Conservation (phyloP, 92 coral and sea anemone genomes). For the Parazoanthus atlanticus region DNA sequence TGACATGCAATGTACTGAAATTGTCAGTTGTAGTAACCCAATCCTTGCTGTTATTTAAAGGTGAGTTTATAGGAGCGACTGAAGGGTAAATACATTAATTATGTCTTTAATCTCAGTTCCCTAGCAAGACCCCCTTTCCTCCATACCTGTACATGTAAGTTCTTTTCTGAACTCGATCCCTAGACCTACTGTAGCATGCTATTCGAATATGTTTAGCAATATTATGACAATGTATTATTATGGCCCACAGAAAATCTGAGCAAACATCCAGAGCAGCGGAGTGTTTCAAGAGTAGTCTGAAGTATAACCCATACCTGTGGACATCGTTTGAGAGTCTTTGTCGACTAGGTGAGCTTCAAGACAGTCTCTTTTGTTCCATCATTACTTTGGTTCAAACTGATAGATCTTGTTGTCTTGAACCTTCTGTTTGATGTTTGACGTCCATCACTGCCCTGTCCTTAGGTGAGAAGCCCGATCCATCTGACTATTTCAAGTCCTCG, state of each 20-base stretch:
- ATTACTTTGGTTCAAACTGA: slow-evolving; percentile 4
- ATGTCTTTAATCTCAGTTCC: too few species aligned
- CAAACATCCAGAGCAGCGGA: slow-evolving; percentile 89
- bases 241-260: slow-evolving; percentile 80
- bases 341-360: slow-evolving; percentile 69
- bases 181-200: background rate
- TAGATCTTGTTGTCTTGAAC: background rate
- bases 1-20: too few species aligned
- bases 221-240: background rate
- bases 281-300: slow-evolving; percentile 95
- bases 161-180: too few species aligned
- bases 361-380: background rate
- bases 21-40: too few species aligned
- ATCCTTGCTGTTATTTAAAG: too few species aligned
- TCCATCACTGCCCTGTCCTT: background rate
- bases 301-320: slow-evolving; percentile 93
- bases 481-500: slow-evolving; percentile 87
- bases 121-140: background rate
- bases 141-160: too few species aligned
- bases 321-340: slow-evolving; percentile 94
- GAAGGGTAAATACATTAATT: too few species aligned
- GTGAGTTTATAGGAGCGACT: too few species aligned
- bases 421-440: background rate
- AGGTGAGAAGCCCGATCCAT: slow-evolving; percentile 95
- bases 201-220: background rate